These are phyloP conservation scores for Sphyrna mokarran DNA, from an alignment of 2,113 vertebrate species.

Conservation along the genomic window DNA sequence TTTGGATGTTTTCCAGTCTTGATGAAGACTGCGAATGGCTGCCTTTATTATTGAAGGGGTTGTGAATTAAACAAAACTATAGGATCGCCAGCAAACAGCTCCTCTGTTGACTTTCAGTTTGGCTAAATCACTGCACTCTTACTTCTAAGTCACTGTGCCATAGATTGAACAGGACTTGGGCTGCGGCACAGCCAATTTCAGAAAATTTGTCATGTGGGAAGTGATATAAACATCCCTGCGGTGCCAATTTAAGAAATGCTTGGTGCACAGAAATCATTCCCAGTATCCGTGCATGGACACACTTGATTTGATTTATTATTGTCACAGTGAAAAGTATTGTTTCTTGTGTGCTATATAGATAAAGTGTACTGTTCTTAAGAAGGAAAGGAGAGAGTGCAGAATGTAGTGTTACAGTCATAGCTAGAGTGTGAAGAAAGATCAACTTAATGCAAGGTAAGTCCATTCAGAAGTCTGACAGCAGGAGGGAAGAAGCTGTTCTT, in stretches of 20 bases:
- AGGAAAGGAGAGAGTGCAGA: too few species aligned
- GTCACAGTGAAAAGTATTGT: too few species aligned
- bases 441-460: too few species aligned
- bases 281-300: neutral
- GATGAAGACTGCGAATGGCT: neutral
- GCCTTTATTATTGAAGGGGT: neutral
- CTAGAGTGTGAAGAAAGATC: too few species aligned
- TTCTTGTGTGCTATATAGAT: too few species aligned
- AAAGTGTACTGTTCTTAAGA: too few species aligned
- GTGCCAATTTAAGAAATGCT: neutral
- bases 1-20: neutral
- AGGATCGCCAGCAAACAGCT: neutral
- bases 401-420: too few species aligned
- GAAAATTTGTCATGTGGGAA: neutral
- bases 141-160: neutral
- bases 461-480: too few species aligned
- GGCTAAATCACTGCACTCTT: neutral
- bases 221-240: neutral
- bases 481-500: too few species aligned
- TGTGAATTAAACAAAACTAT: neutral
- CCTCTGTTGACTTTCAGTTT: neutral
- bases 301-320: too few species aligned
- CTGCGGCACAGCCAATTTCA: too few species aligned
- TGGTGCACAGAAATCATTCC: neutral
- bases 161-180: neutral